Base-by-base conservation (phyloP, 2,797 vertebrate species). In the Vultur gryphus region DNA sequence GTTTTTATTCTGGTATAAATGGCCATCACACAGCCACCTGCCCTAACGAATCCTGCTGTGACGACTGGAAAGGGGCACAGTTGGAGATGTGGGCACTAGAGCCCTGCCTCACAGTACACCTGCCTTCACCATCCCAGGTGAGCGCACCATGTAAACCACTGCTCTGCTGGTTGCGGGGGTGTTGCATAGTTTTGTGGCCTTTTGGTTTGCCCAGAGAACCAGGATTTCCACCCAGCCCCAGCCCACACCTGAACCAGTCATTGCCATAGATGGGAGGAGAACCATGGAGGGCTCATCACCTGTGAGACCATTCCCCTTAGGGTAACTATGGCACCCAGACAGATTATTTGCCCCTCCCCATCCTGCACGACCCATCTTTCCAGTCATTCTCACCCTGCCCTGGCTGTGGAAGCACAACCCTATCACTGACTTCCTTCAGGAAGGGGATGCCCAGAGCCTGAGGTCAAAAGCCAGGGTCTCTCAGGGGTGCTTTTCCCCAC, bases 121-220 rank as follows among this genome's bases (percentile, higher is more conserved):
- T 58, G 70, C 25, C 25, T 64, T 76, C 57, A 51, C 10, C 33
- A 29, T 13, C 15, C 29, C 51, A 33, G 29, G 12, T 21, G 7
- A 72, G 31, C 1, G 2, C 31, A 29, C 23, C 2, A 11, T 21
- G 14, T 21, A 64, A 87, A 57, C 13, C 14, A 41, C 5, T 33
- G 20, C 37, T 81, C 12, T 0, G 5, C 57, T 31, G 4, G 11
- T 26, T 35, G 10, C 2, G 2, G 11, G 7, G 19, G 2, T 43
- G 7, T 49, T 13, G 29, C 6, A 14, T 12, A 37, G 14, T 26
- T 48, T 33, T 21, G 25, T 35, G 41, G 57, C 3, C 29, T 73
- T 66, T 57, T n/a, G 10, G 13, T 51, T 67, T 69, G 21, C 11
- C 13, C 29, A 25, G 46, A 65, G 15, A 57, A 37, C 12, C 33